phyloP scores from a whole-genome alignment of 1,140 invertebrate species.

The Manduca sexta region DNA sequence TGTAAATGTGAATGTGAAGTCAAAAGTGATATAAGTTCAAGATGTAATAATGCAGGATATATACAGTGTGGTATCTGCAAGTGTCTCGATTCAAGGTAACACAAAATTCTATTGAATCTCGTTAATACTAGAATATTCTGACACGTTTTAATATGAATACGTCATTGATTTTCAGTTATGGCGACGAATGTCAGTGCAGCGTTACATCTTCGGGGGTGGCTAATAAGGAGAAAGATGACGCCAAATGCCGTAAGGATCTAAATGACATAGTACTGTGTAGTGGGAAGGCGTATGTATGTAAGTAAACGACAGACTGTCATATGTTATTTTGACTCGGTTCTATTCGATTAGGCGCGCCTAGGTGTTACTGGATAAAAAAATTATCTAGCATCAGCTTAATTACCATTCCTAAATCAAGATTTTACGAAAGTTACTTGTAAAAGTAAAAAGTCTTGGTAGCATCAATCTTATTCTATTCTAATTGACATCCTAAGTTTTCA shows the following conservation, averaged over 20 bases:
- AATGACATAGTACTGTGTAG: conserved; percentile 73
- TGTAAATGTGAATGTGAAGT: conserved; percentile 74
- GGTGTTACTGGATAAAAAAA: too few species aligned
- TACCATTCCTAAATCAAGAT: too few species aligned
- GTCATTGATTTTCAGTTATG: conserved; percentile 72
- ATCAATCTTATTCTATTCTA: too few species aligned
- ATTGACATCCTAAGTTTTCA: too few species aligned
- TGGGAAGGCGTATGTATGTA: conserved; percentile 75
- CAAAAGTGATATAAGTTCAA: conserved; percentile 58
- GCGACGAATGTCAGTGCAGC: conserved; percentile 81
- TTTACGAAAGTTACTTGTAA: too few species aligned
- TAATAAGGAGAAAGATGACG: conserved; percentile 10
- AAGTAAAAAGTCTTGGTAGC: too few species aligned
- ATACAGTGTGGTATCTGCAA: conserved; percentile 84
- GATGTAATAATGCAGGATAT: conserved; percentile 72
- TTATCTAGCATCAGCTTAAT: too few species aligned
- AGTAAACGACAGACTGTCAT: not conserved
- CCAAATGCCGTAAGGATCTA: conserved; percentile 79
- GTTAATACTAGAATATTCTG: too few species aligned
- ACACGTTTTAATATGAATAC: too few species aligned
- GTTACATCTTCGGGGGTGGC: conserved; percentile 24
- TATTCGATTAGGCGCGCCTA: too few species aligned
- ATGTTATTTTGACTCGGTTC: not conserved
- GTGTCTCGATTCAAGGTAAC: conserved; percentile 71
- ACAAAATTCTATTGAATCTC: too few species aligned